Conservation (phyloP, 2,113 vertebrate genomes). For the Papio anubis region DNA sequence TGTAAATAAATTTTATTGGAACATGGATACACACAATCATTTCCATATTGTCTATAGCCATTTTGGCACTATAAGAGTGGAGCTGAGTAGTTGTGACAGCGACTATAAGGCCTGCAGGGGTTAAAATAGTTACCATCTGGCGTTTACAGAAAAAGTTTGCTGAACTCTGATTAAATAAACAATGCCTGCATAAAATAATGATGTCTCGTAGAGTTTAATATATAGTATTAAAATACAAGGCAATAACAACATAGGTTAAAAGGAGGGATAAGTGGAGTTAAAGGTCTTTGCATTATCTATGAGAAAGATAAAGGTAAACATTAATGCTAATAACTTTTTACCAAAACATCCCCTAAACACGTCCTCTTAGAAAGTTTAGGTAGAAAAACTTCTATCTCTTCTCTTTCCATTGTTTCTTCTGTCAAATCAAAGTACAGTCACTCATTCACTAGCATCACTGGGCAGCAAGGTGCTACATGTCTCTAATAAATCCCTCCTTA, state of each 20-base stretch:
- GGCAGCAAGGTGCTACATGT: neutral
- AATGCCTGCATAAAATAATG: slow-evolving; percentile 52
- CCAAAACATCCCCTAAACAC: neutral
- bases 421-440: slow-evolving; percentile 17
- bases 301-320: slow-evolving; percentile 50
- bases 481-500: slow-evolving; percentile 27
- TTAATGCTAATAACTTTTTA: neutral
- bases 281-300: neutral
- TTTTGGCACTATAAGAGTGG: neutral
- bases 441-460: neutral
- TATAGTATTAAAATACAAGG: slow-evolving; percentile 24
- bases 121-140: slow-evolving; percentile 62
- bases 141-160: neutral
- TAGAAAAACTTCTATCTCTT: neutral
- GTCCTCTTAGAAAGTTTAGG: neutral
- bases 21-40: slow-evolving; percentile 10
- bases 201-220: neutral
- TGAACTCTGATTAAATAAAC: slow-evolving; percentile 41
- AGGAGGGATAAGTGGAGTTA: neutral
- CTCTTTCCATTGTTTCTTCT: slow-evolving; percentile 17
- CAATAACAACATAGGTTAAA: neutral
- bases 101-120: neutral
- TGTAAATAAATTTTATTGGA: slow-evolving; percentile 49
- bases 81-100: neutral
- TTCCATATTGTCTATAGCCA: slow-evolving; percentile 11